Percentiles rank a stretch among this genome's conserved stretches.
phyloP scores from a whole-genome alignment of 2,797 vertebrate species.

The Dallia pectoralis region DNA sequence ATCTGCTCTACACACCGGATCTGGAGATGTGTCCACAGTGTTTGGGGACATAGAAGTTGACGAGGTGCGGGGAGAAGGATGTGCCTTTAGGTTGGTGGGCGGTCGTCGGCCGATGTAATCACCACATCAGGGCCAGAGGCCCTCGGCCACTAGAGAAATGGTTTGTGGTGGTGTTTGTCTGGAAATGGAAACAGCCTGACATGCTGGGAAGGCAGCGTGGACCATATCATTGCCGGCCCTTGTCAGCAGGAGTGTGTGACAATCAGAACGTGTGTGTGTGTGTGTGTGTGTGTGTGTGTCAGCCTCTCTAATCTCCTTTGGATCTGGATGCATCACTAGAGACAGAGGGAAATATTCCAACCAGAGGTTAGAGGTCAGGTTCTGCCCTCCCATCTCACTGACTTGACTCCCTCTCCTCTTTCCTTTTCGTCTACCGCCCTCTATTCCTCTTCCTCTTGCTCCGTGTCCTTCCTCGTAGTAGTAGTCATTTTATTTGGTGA shows the following conservation, averaged over 20 bases:
- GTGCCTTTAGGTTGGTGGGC: slow-evolving; percentile 4
- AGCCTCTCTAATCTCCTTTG: too few species aligned
- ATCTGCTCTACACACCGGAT: too few species aligned
- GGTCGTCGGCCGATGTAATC: slow-evolving; percentile 17
- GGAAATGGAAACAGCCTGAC: slow-evolving; percentile 49
- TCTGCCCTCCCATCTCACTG: slow-evolving; percentile 3
- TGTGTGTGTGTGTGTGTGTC: too few species aligned
- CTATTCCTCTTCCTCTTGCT: not conserved
- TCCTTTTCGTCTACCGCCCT: not conserved
- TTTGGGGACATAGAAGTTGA: not conserved
- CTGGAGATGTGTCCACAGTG: not conserved
- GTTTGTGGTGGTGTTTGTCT: slow-evolving; percentile 43
- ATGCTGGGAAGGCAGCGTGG: slow-evolving; percentile 22
- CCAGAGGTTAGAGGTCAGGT: slow-evolving; percentile 4
- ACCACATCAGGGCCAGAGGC: slow-evolving; percentile 22
- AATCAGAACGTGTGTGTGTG: too few species aligned
- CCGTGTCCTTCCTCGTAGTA: not conserved
- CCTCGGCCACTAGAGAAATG: slow-evolving; percentile 34
- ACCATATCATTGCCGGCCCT: slow-evolving; percentile 18
- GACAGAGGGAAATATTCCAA: slow-evolving; percentile 38
- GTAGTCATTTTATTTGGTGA: slow-evolving; percentile 18
- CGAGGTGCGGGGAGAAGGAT: too few species aligned
- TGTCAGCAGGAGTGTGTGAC: slow-evolving; percentile 18
- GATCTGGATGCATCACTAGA: slow-evolving; percentile 12
- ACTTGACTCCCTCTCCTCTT: not conserved